Percentiles rank a stretch among this genome's conserved stretches.
Conservation (phyloP, 2,888 invertebrate species). For the Slavum lentiscoides region DNA sequence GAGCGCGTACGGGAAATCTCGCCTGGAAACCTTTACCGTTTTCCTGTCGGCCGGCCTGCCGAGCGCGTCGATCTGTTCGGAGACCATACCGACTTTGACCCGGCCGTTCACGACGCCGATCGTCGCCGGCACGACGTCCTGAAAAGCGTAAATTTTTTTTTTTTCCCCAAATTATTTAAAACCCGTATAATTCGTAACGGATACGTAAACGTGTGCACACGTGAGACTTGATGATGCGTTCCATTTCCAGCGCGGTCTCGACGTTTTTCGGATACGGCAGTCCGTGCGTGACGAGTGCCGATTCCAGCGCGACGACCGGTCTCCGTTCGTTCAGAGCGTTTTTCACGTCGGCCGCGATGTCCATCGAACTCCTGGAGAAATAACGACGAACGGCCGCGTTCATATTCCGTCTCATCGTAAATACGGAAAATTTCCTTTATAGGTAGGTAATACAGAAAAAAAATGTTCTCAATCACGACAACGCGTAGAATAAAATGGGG, state of each 20-base stretch:
- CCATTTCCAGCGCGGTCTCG: conserved; percentile 80
- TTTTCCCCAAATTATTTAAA: too few relatives aligned
- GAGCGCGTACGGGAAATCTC: conserved; percentile 79
- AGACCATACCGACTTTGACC: conserved; percentile 76
- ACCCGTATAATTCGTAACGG: too few relatives aligned
- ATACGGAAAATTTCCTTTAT: too few relatives aligned
- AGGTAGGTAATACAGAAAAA: too few relatives aligned
- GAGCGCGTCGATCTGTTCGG: conserved; percentile 69
- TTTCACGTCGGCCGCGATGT: conserved; percentile 64
- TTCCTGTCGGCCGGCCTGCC: conserved; percentile 63
- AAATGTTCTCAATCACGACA: too few relatives aligned
- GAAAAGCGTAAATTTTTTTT: conserved; percentile 11
- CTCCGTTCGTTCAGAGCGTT: conserved; percentile 67
- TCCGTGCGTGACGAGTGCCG: conserved; percentile 97
- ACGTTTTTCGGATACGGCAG: conserved; percentile 94
- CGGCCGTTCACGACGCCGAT: conserved; percentile 84
- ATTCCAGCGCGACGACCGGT: conserved; percentile 92
- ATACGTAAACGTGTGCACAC: conserved; percentile 61
- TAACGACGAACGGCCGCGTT: background rate
- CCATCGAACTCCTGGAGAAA: conserved; percentile 53
- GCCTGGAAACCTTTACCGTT: conserved; percentile 80
- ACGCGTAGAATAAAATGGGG: too few relatives aligned
- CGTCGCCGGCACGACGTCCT: conserved; percentile 90
- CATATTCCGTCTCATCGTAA: conserved; percentile 3
- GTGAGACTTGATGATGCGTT: conserved; percentile 73